Base-by-base conservation (phyloP, 2,113 vertebrate species). In the Egretta garzetta region DNA sequence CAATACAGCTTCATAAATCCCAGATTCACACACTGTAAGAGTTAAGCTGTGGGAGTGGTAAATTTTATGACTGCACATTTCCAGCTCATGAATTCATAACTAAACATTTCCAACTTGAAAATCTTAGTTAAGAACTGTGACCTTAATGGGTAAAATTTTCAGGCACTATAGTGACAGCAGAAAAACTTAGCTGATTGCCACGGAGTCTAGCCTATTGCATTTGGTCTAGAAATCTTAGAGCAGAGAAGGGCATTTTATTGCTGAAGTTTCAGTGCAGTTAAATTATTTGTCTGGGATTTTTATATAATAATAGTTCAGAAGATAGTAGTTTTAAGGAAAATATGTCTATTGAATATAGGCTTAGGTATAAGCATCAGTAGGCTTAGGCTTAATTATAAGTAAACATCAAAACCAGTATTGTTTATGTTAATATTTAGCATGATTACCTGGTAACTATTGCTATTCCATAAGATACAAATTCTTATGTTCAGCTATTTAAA, bases 11-110 rank as follows among this genome's bases (percentile, higher is more conserved):
- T 63, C 58, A 73, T 87, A 91, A 93, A 92, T 75, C 50, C 39
- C 16, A 14, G 17, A 68, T 72, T 92, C 80, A 56, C 16, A n/a
- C 19, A 50, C 32, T 80, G 68, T 77, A 96, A 96, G 92, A 90
- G 80, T 21, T 94, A 86, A 95, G 41, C 70, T 49, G 33, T 93
- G 39, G 80, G 43, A 71, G 15, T 86, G 82, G 80, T 85, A 95
- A 64, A 77, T 93, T 94, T 97, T 96, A 88, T 85, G 75, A 80
- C 50, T 74, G 28, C 20, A 35, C 32, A 77, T 94, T 95, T 96
- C 62, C 71, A 95, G 77, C 30, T 96, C 83, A 95, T 90, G 82
- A 97, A 97, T 97, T 96, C 43, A 76, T 88, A 85, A 75, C 58
- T 80, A 91, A 75, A 71, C 47, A 53, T 81, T 96, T 96, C 80